These are phyloP conservation scores for Pygoscelis antarcticus DNA, from an alignment of 2,113 vertebrate genomes.

Conservation along the genomic window DNA sequence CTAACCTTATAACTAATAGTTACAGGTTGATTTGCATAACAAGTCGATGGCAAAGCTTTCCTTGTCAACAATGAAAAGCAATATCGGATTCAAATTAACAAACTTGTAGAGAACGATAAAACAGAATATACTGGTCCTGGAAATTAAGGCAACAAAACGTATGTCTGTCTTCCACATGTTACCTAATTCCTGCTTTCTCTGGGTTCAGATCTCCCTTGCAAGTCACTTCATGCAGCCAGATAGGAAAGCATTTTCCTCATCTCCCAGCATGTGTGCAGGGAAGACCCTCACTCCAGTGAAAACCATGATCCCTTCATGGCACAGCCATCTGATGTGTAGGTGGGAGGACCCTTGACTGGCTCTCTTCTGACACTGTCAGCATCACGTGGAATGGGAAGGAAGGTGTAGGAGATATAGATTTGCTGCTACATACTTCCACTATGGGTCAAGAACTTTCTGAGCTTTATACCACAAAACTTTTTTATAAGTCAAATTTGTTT, in stretches of 20 bases:
- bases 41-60: not conserved
- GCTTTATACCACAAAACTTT: not conserved
- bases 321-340: not conserved
- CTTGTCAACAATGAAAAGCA: not conserved
- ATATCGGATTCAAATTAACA: not conserved
- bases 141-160: conserved; percentile 3
- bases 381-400: not conserved
- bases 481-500: not conserved
- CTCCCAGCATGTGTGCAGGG: not conserved
- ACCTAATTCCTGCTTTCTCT: not conserved
- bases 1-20: not conserved
- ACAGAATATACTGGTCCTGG: not conserved
- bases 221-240: not conserved
- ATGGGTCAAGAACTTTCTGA: not conserved
- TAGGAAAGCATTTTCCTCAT: not conserved
- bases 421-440: not conserved
- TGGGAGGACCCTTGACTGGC: not conserved
- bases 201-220: not conserved
- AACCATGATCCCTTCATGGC: not conserved
- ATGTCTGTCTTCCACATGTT: not conserved
- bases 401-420: not conserved
- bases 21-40: not conserved
- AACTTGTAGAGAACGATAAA: not conserved
- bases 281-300: not conserved
- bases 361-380: not conserved